Evolutionary conservation across 2,888 invertebrate genomes (phyloP), one percentile per base, ranked within the genome.

Genomic region (Resseliella maxima): DNA sequence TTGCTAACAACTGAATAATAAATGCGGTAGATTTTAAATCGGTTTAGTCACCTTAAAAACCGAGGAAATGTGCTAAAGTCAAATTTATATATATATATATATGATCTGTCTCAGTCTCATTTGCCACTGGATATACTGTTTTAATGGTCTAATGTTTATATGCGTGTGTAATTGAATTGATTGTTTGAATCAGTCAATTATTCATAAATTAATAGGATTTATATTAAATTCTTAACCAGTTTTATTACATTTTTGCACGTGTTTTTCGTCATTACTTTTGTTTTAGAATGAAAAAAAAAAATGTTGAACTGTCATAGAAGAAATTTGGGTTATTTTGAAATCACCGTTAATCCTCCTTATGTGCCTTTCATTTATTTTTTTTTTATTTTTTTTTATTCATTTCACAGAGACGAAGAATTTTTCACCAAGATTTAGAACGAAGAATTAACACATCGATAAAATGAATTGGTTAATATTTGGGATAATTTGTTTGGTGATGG

Each of bases 1-100:
- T 12, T 27, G n/a, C 72, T 72, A 31, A 72, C 5, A 31, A 35
- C 31, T n/a, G n/a, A n/a, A n/a, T n/a, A n/a, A n/a, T 24, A 24
- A 59, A 24, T n/a, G 59, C 27, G 72, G 27, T 15, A 21, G 72
- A 72, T 72, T 72, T 72, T 72, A 72, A n/a, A 72, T 72, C 72
- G 31, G n/a, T 72, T 31, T 31, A 72, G 72, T 72, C 31, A 31
- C 72, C 10, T 31, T 15, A 72, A 27, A 72, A n/a, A n/a, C n/a
- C n/a, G 72, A 31, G 2, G 72, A 31, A 72, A 72, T 15, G 59
- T 12, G n/a, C n/a, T n/a, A n/a, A n/a, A n/a, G n/a, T n/a, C n/a
- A n/a, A n/a, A n/a, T n/a, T n/a, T n/a, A n/a, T n/a, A n/a, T n/a
- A n/a, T n/a, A n/a, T n/a, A n/a, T n/a, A n/a, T 2, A 72, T 5